Evolutionary conservation across 2,888 invertebrate genomes (phyloP), one percentile per base, ranked within the genome.

Genomic region (Phymatocera aterrima): DNA sequence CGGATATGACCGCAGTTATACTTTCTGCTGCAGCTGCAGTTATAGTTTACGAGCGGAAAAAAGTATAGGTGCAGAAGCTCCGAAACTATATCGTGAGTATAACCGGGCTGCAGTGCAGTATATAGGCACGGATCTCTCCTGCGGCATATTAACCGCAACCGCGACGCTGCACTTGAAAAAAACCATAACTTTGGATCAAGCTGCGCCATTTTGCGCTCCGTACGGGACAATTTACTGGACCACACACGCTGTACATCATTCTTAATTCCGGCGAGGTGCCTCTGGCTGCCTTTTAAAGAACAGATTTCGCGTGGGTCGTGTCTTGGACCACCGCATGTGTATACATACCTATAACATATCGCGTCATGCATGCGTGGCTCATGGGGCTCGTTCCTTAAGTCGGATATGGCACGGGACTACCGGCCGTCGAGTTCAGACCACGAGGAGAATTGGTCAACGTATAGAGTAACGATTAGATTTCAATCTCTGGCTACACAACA

Each of bases 181-280:
- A 40, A 65, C 51, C 65, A 84, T 87, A 87, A 86, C 84, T 86
- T 70, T 78, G 83, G 85, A 85, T 86, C 82, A 82, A 83, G 80
- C 80, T 82, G 83, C 85, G 85, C 82, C 85, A 87, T 87, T 87
- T 87, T 84, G 86, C 85, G 85, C 79, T 82, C 83, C 82, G 82
- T 80, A 77, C 79, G 81, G n/a, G 81, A 84, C 82, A 83, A 86
- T 86, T 87, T 86, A 87, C 83, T 83, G 84, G 87, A 87, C 87
- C 87, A 86, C 87, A 87, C 87, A 84, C 83, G 83, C 78, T 78
- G 82, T 72, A 72, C 72, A 72, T 72, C 72, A 72, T 72, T 72
- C 72, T 72, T 72, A 72, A 72, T 72, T 72, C 72, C 68, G 24
- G 34, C 48, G 72, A 34, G 31, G 51, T 28, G 34, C 64, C 8